phyloP scores from a whole-genome alignment of 2,888 invertebrate species.

The Drosophila mettleri region DNA sequence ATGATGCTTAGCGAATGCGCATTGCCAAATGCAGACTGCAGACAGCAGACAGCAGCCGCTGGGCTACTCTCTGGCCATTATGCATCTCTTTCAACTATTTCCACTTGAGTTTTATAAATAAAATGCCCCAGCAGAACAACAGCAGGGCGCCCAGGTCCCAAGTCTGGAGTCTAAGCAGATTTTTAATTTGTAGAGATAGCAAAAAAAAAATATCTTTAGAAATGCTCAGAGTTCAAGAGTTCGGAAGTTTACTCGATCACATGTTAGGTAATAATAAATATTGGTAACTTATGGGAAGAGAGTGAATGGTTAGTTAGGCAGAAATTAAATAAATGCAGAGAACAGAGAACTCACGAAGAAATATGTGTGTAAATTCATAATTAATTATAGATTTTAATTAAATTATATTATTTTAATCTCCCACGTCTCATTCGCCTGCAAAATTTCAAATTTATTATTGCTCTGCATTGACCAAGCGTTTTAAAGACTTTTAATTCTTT shows the following conservation, averaged over 20 bases:
- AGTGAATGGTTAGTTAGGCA: too few species aligned
- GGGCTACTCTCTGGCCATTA: too few species aligned
- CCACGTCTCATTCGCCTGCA: too few species aligned
- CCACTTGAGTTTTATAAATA: conserved; percentile 71
- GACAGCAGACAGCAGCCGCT: background rate
- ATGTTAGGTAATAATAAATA: background rate
- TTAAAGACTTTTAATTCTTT: conserved; percentile 52
- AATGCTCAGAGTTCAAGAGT: conserved; percentile 44
- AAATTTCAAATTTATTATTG: conserved; percentile 18
- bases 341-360: background rate
- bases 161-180: conserved; percentile 43
- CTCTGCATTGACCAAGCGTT: conserved; percentile 40
- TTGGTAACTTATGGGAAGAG: too few species aligned
- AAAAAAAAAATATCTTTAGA: background rate
- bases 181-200: conserved; percentile 31
- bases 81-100: conserved; percentile 35
- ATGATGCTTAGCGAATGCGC: conserved; percentile 53
- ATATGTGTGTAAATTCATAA: background rate
- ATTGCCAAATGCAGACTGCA: conserved; percentile 44
- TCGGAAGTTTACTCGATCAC: conserved; percentile 56
- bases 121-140: conserved; percentile 32
- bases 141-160: conserved; percentile 39
- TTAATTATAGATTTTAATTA: background rate
- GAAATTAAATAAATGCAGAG: too few species aligned
- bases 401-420: background rate